phyloP scores from a whole-genome alignment of 2,888 invertebrate species.

The Macaria liturata region DNA sequence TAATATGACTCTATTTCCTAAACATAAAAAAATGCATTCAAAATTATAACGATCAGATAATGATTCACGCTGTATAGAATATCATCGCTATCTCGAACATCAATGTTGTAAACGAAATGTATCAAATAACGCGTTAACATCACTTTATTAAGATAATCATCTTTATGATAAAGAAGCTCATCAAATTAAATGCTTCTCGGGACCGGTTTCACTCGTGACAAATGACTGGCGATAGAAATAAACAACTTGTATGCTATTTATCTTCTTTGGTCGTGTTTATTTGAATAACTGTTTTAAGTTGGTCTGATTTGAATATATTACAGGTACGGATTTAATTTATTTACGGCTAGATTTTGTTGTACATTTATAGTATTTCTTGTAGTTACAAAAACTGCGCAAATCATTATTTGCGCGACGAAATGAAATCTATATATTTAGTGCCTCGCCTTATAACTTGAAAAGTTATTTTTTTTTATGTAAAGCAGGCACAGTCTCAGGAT shows the following conservation, averaged over 20 bases:
- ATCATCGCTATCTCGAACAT: not conserved
- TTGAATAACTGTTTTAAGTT: constrained; percentile 24
- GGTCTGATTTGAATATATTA: no score
- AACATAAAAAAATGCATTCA: no score
- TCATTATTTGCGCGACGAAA: no score
- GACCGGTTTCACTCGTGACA: constrained; percentile 43
- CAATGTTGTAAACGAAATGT: constrained; percentile 6
- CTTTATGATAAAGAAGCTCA: constrained; percentile 39
- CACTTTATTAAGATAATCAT: constrained; percentile 31
- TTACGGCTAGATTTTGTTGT: not conserved
- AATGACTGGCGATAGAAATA: constrained; percentile 48
- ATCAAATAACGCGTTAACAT: constrained; percentile 24
- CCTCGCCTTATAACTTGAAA: no score
- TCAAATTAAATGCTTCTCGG: constrained; percentile 41
- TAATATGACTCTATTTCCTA: no score
- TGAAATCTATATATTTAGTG: no score
- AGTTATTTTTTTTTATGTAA: no score
- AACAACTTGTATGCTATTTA: constrained; percentile 48
- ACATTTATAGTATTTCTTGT: not conserved
- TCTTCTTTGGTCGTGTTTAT: constrained; percentile 47
- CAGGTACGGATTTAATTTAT: no score
- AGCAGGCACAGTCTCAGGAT: no score
- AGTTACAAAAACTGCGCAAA: no score
- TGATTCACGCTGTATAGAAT: no score
- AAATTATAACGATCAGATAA: no score